Conservation (phyloP, 2,888 invertebrate genomes). For the Galeruca laticollis region DNA sequence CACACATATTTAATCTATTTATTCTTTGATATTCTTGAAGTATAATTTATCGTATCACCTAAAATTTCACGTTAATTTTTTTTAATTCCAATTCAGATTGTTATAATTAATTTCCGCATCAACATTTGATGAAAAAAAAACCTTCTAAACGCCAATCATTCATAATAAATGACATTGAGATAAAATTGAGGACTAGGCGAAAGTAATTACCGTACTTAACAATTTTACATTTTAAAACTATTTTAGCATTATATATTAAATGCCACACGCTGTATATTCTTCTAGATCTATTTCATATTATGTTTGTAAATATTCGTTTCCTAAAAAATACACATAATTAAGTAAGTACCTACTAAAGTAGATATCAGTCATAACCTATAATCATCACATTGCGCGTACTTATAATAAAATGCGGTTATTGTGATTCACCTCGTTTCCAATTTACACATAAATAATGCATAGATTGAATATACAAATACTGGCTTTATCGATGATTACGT, state of each 20-base stretch:
- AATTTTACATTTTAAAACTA: too few relatives aligned
- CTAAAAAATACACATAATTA: background rate
- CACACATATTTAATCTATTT: too few relatives aligned
- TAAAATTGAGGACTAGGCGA: background rate
- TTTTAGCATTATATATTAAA: too few relatives aligned
- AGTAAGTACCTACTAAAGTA: background rate
- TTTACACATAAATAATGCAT: constrained; percentile 34
- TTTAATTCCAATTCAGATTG: background rate
- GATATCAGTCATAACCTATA: constrained; percentile 18
- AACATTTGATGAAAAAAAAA: background rate
- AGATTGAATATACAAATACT: constrained; percentile 18
- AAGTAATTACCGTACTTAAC: too few relatives aligned
- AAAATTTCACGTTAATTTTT: too few relatives aligned
- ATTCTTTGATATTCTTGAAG: too few relatives aligned
- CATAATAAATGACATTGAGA: background rate
- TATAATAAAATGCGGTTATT: constrained; percentile 9
- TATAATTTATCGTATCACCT: too few relatives aligned
- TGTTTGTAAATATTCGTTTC: too few relatives aligned
- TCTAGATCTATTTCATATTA: too few relatives aligned
- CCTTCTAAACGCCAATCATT: background rate
- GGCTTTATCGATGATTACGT: constrained; percentile 18
- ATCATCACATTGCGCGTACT: constrained; percentile 15
- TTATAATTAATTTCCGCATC: background rate
- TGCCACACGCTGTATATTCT: too few relatives aligned
- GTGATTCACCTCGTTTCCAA: constrained; percentile 19